Base-by-base conservation (phyloP, 2,888 invertebrate genomes). In the Dugesia japonica region DNA sequence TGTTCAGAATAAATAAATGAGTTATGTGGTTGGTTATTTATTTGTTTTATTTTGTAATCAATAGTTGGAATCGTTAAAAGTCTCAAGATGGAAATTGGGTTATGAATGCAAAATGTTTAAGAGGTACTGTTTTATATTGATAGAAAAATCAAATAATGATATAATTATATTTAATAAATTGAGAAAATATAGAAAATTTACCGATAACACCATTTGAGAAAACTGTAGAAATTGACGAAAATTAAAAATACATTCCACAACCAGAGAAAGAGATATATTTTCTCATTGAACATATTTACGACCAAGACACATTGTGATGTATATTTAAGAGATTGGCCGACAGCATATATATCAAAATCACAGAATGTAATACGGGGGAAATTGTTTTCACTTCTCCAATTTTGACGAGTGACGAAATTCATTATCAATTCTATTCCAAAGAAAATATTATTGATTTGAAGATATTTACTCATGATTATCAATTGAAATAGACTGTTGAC, bases 341-440 rank as follows among this genome's bases (percentile, higher is more conserved):
- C 82, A 78, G 85, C 85, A 20, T 85, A 79, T 27, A 85, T 82
- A 76, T 81, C 82, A 79, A 83, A 84, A 79, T 83, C 83, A 80
- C 83, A 83, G 81, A 83, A 81, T 13, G 83, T 84, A 20, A 83
- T 83, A 78, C 83, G 79, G 26, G 83, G 83, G 78, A 83, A 83
- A 71, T 81, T 81, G 28, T 23, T 26, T 71, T 71, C 26, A 15
- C 20, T 38, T 38, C 38, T 38, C 38, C 38, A 38, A 38, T 38
- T 38, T 38, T 38, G 38, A 13, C 9, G 17, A 38, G 38, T 38
- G 17, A 38, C 38, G 17, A 38, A 38, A 38, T 38, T 38, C 17
- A 17, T 38, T 17, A 38, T 13, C 9, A 38, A 17, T 38, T 38
- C 38, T 38, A 38, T 38, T 38, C 38, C 38, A 38, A 38, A 38